Base-by-base conservation (phyloP, 2,113 vertebrate genomes). In the Hemicordylus capensis region DNA sequence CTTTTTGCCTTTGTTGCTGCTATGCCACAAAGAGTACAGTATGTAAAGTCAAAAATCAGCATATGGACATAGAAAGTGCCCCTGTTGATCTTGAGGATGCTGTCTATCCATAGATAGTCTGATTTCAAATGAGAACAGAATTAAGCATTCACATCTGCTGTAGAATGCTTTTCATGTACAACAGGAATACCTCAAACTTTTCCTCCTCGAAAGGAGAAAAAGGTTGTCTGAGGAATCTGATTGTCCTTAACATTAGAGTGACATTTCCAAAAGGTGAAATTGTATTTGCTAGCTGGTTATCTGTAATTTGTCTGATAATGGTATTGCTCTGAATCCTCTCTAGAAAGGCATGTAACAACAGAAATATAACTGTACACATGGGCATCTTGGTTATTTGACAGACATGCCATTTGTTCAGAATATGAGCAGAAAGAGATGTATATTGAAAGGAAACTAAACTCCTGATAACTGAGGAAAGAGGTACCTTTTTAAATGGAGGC, bases 191-290 rank as follows among this genome's bases (percentile, higher is more conserved):
- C 19, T 39, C 39, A 73, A 67, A 1, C 4, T 56, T 54, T 84
- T 75, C 72, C 1, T 10, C 39, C 77, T 54, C 19, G 54, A 37
- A 74, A 37, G 73, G 7, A 34, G n/a, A 64, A 31, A 14, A 20
- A 17, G 20, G 20, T 56, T 42, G 0, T 37, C 22, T 10, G 2
- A 59, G 7, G 1, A 44, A n/a, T 46, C 8, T 28, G 64, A 79
- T 64, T 6, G 0, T 34, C 34, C 37, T 83, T 19, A 70, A 8
- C 0, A 26, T 1, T 73, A 1, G 5, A 24, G 3, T 4, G 12
- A 1, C 10, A 69, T 58, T 83, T 91, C 84, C 46, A 28, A 78
- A 86, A 85, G 48, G 10, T 74, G n/a, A 76, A 82, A 76, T 15
- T 80, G 20, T 17, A 76, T 83, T 83, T 81, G 24, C 5, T 79